Evolutionary conservation across 2,797 vertebrate species (phyloP).

Genomic region (Borostomias antarcticus): DNA sequence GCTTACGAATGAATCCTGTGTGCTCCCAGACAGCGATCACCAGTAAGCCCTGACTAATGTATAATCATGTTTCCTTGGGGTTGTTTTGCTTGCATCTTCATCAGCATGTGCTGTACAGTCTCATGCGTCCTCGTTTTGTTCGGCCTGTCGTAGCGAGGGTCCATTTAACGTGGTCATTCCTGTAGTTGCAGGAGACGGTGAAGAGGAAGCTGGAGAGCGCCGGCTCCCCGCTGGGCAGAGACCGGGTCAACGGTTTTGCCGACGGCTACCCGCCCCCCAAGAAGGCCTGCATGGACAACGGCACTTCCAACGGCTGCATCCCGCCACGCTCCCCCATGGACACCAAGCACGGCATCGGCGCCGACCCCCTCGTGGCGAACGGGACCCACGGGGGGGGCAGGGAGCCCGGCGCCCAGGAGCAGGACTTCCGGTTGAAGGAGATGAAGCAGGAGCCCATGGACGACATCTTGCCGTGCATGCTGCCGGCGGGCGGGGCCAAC

Average conservation of each 20-base stretch:
- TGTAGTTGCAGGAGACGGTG: slow-evolving; percentile 90
- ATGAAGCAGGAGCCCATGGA: slow-evolving; percentile 95
- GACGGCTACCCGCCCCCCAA: slow-evolving; percentile 88
- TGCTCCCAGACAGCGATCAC: too few species aligned
- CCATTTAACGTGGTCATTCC: neutral
- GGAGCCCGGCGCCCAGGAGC: slow-evolving; percentile 72
- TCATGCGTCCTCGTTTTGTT: too few species aligned
- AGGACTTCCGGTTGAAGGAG: slow-evolving; percentile 86
- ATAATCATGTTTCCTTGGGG: too few species aligned
- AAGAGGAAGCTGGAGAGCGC: slow-evolving; percentile 91
- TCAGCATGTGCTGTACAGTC: too few species aligned
- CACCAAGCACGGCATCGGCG: slow-evolving; percentile 75
- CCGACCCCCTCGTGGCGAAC: slow-evolving; percentile 75
- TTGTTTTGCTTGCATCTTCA: too few species aligned
- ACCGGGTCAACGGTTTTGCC: slow-evolving; percentile 87
- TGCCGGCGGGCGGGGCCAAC: slow-evolving; percentile 83
- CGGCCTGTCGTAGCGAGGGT: too few species aligned
- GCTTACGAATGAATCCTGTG: too few species aligned
- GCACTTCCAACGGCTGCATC: slow-evolving; percentile 81
- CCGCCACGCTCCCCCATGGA: slow-evolving; percentile 84
- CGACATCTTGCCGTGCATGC: slow-evolving; percentile 89
- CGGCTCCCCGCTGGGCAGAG: slow-evolving; percentile 85
- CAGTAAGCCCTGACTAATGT: too few species aligned
- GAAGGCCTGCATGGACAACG: slow-evolving; percentile 85
- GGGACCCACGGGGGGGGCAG: slow-evolving; percentile 75